These are phyloP conservation scores for Zelleria hepariella DNA, from an alignment of 2,888 invertebrate species.

Conservation along the genomic window DNA sequence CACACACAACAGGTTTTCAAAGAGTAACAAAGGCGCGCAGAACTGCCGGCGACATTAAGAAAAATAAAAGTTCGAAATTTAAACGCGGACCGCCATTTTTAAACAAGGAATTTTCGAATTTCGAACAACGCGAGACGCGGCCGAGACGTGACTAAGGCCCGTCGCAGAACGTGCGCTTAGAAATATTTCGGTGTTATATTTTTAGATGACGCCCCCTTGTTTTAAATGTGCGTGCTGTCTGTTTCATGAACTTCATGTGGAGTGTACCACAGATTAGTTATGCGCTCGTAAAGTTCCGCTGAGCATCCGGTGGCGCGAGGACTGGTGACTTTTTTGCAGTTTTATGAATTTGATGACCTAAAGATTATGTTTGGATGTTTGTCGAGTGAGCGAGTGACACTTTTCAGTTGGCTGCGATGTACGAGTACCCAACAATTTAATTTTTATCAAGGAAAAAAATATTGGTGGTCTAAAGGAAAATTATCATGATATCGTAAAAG, in stretches of 20 bases:
- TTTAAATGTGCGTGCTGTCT: constrained; percentile 25
- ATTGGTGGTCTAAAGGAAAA: too few relatives aligned
- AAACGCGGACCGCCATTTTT: constrained; percentile 21
- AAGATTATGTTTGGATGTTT: not conserved
- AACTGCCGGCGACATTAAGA: not conserved
- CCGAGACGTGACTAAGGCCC: constrained; percentile 44
- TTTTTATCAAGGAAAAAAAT: too few relatives aligned
- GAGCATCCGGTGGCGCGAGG: not conserved
- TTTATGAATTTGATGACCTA: not conserved
- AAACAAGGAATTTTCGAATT: constrained; percentile 24
- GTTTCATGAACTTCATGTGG: constrained; percentile 7
- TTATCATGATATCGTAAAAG: too few relatives aligned
- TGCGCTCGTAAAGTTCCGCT: not conserved
- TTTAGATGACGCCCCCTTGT: constrained; percentile 69
- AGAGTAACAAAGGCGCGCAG: not conserved
- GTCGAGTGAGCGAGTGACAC: not conserved
- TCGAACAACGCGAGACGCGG: constrained; percentile 25
- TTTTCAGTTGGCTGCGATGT: too few relatives aligned
- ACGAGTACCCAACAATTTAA: too few relatives aligned
- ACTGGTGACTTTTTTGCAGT: not conserved
- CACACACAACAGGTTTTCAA: not conserved
- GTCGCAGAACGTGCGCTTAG: constrained; percentile 24
- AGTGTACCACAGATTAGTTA: not conserved
- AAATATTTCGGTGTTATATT: constrained; percentile 44
- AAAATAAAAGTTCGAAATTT: constrained; percentile 8